Evolutionary conservation across 2,888 invertebrate genomes (phyloP).

Genomic region (Choreutis nemorana): DNA sequence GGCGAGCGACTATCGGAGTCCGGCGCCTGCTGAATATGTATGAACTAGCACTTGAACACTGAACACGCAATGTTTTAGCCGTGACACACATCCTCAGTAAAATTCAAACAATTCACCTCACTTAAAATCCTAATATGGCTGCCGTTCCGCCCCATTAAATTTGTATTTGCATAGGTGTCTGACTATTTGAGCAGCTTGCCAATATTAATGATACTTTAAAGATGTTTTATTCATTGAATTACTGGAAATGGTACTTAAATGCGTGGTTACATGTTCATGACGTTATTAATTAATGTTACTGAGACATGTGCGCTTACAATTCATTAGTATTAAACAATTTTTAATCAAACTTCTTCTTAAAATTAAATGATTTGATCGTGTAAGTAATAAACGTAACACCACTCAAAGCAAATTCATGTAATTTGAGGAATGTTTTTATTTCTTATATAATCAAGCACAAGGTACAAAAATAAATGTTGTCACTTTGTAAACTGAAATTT

Average conservation of each 20-base stretch:
- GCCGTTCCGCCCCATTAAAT: constrained; percentile 15
- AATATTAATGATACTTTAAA: constrained; percentile 14
- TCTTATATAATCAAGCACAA: too few relatives aligned
- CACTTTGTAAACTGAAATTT: too few relatives aligned
- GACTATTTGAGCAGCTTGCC: constrained; percentile 13
- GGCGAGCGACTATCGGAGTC: constrained; percentile 32
- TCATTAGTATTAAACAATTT: too few relatives aligned
- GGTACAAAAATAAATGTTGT: too few relatives aligned
- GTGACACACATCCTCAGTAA: constrained; percentile 45
- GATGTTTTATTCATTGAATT: constrained; percentile 21
- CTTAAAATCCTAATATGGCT: neutral
- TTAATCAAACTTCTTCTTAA: too few relatives aligned
- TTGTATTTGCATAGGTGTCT: constrained; percentile 13
- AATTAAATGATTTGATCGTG: too few relatives aligned
- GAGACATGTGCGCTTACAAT: too few relatives aligned
- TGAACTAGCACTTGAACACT: constrained; percentile 33
- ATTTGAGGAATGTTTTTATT: too few relatives aligned
- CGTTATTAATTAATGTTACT: too few relatives aligned
- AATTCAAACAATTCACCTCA: constrained; percentile 1
- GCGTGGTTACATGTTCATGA: constrained; percentile 13
- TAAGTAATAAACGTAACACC: too few relatives aligned
- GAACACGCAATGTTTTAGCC: constrained; percentile 40
- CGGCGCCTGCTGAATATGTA: constrained; percentile 52
- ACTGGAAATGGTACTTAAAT: constrained; percentile 18
- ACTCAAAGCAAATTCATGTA: too few relatives aligned